phyloP scores from a whole-genome alignment of 2,888 invertebrate species.

The Brachyopa scutellaris region DNA sequence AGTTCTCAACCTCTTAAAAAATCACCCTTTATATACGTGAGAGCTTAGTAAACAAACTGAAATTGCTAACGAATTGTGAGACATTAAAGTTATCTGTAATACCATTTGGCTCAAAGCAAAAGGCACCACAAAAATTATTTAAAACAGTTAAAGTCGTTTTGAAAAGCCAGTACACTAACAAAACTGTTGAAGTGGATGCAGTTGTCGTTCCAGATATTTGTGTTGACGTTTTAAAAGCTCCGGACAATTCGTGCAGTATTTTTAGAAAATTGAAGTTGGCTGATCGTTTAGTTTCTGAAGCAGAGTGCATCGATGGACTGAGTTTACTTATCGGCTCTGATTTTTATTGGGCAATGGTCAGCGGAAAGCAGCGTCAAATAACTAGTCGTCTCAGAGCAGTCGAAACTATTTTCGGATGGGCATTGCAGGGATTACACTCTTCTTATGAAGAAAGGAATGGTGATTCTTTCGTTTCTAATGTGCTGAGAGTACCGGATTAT shows the following conservation, averaged over 20 bases:
- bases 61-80: neutral
- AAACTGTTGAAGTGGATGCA: neutral
- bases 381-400: neutral
- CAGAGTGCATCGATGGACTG: neutral
- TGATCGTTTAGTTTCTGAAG: neutral
- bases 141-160: neutral
- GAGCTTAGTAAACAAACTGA: slow-evolving; percentile 1
- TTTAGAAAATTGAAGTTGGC: neutral
- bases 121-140: neutral
- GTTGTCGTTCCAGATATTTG: neutral
- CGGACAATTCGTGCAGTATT: neutral
- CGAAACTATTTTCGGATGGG: slow-evolving; percentile 16
- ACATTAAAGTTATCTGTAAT: neutral
- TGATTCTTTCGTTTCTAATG: neutral
- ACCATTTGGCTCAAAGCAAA: neutral
- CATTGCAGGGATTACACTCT: neutral
- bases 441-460: neutral
- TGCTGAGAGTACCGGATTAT: neutral
- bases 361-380: neutral
- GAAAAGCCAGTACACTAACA: slow-evolving; percentile 4
- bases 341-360: slow-evolving; percentile 1
- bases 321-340: slow-evolving; percentile 13
- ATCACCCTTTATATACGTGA: slow-evolving; percentile 11
- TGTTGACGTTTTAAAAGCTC: neutral
- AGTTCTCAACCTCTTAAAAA: no score